A percentile compares a stretch with the other conserved stretches of the same genome.
Conservation (phyloP, 2,797 vertebrate genomes). For the Microchirus variegatus region DNA sequence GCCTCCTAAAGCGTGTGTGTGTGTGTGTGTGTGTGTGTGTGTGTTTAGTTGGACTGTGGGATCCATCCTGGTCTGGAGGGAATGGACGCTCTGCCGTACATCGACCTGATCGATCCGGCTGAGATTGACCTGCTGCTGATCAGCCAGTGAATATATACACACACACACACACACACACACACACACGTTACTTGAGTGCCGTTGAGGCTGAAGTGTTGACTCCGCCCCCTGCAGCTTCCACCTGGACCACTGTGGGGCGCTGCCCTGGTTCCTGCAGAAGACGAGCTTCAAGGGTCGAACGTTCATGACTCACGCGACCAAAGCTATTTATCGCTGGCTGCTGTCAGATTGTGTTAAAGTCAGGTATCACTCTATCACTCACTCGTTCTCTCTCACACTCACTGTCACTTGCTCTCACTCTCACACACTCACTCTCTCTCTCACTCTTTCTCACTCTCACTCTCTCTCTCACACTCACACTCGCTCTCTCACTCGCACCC, state of each 20-base stretch:
- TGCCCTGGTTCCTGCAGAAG: constrained; percentile 97
- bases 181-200: no score
- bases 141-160: constrained; percentile 88
- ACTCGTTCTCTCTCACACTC: no score
- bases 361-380: constrained; percentile 80
- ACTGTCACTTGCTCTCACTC: no score
- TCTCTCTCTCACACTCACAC: no score
- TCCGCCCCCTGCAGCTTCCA: constrained; percentile 85
- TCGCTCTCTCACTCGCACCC: no score
- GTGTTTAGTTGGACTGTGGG: constrained; percentile 90
- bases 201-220: neutral
- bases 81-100: constrained; percentile 97
- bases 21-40: neutral
- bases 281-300: constrained; percentile 98
- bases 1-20: no score
- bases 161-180: no score
- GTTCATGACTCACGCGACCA: constrained; percentile 97
- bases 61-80: constrained; percentile 96
- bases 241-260: constrained; percentile 96
- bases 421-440: no score
- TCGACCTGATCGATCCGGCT: constrained; percentile 94
- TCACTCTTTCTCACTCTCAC: no score
- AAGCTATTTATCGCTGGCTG: constrained; percentile 97
- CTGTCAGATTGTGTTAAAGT: constrained; percentile 98
- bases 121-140: constrained; percentile 96